Percentiles rank a stretch among this genome's conserved stretches.
phyloP scores from a whole-genome alignment of 2,113 vertebrate genomes.

The Cyanistes caeruleus region DNA sequence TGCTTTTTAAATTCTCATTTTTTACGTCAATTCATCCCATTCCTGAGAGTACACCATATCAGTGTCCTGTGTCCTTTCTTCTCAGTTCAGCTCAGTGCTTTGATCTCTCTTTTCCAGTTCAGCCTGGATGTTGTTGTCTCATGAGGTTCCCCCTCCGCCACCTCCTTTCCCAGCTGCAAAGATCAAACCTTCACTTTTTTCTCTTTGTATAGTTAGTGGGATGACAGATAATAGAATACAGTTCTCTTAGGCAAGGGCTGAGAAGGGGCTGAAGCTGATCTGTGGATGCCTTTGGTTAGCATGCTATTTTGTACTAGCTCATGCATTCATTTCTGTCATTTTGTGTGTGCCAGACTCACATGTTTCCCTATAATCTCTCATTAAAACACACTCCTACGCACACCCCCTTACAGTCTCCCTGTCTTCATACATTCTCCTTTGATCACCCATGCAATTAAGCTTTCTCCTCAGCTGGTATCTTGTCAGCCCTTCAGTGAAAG shows the following conservation, averaged over 20 bases:
- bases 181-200: background rate
- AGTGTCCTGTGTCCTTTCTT: background rate
- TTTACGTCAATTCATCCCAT: background rate
- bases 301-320: background rate
- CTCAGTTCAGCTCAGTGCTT: background rate
- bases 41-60: accelerated
- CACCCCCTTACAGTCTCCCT: background rate
- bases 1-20: background rate
- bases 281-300: background rate
- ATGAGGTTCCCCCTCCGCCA: background rate
- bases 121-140: background rate
- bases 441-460: constrained; percentile 42
- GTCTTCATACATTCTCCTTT: background rate
- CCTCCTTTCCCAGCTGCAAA: background rate
- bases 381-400: constrained; percentile 16
- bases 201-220: background rate
- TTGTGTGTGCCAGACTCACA: background rate
- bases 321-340: constrained; percentile 27
- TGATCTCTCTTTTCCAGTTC: constrained; percentile 16
- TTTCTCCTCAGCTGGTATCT: constrained; percentile 5
- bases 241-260: background rate
- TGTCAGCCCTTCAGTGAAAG: constrained; percentile 4
- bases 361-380: constrained; percentile 6
- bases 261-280: background rate
- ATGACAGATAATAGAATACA: background rate